Base-by-base conservation (phyloP, 2,113 vertebrate species). In the Serilophus lunatus region DNA sequence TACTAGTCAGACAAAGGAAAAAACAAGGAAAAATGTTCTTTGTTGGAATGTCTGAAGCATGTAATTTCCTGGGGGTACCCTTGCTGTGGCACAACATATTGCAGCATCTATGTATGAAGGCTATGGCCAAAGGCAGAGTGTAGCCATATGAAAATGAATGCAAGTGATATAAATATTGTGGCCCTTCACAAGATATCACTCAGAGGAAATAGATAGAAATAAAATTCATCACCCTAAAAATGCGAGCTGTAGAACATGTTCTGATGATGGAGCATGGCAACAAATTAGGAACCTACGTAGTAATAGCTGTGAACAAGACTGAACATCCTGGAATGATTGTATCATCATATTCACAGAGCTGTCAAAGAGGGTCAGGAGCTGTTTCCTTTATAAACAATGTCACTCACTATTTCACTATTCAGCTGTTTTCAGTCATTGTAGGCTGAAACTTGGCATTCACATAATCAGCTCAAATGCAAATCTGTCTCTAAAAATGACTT, bases 361-460 rank as follows among this genome's bases (percentile, higher is more conserved):
- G 94, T 96, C 97, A 95, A 22, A 22, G 14, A 74, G 40, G 69
- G 70, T 81, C 79, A 44, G 91, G 63, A 92, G 64, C 45, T 42
- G 85, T 57, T 77, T 95, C 57, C 76, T 90, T 92, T 59, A 76
- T n/a, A 90, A 96, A 88, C 72, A 88, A 18, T 33, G 45, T 86
- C 94, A 88, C 60, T 90, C 51, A 63, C 69, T 86, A 42, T 96
- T 94, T 93, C 93, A 91, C 94, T 86, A 76, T 93, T 97, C 93
- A 97, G 69, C 90, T 91, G 69, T 60, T 88, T 82, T 83, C 95
- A 95, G 57, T 94, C 91, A 87, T 26, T 82, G 77, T 85, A 91
- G 86, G 71, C 83, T 91, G 83, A 88, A 92, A 81, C 8, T 40
- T 96, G 87, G 93, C 95, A 95, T 88, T 56, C 82, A 81, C 68